Evolutionary conservation across 2,113 vertebrate genomes (phyloP), one percentile per base, ranked within the genome.

Genomic region (Lepus timidus): DNA sequence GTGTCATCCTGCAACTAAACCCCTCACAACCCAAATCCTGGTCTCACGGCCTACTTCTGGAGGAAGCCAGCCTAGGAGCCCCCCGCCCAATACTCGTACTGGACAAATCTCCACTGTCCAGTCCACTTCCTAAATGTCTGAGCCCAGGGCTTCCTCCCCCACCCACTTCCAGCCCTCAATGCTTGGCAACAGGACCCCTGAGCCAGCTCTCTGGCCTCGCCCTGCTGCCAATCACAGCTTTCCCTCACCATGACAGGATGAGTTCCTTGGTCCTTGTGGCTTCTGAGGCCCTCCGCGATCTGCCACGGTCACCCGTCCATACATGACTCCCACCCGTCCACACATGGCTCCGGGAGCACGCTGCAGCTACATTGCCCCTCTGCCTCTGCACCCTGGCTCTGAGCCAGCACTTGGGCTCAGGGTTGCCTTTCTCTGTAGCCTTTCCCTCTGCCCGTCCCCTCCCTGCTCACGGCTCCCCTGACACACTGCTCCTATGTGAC

Each of bases 391-490:
- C 76, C 80, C 4, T 22, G 6, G 20, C 10, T 64, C 55, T 33
- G 36, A 7, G 13, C 36, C 33, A 51, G 44, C 58, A 17, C 20
- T 49, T 61, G 39, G 71, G n/a, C 9, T 31, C 61, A n/a, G 75
- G 25, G 29, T 1, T 11, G 23, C 36, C 80, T 31, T 88, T 23
- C 79, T 44, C 4, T 31, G 20, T 33, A 76, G 8, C 27, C 55
- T 31, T 74, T n/a, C 88, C 51, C n/a, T 1, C 2, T 1, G 3
- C 27, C 58, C 29, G 0, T 58, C 36, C 64, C 78, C n/a, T 58
- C n/a, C 49, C 61, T 0, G 1, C 44, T 73, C 52, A n/a, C 19
- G 16, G 52, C 14, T 22, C 51, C 86, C 3, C 51, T 0, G 13
- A 29, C 19, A 3, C 0, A 5, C 58, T 27, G 71, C 20, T 73